Evolutionary conservation across 1,140 invertebrate genomes (phyloP).

Genomic region (Babylonia areolata): DNA sequence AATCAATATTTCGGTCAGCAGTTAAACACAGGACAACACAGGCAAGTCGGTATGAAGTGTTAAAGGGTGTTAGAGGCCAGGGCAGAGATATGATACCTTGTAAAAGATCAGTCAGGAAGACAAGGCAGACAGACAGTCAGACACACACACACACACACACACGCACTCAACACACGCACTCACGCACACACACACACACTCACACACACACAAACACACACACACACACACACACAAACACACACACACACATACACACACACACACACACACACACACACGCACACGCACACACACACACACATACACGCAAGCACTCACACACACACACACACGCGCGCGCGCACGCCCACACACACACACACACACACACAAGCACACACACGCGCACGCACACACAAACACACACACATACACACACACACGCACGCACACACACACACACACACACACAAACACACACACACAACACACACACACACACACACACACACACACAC

Average conservation of each 20-base stretch:
- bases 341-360: not conserved
- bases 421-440: not conserved
- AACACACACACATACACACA: not conserved
- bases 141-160: not conserved
- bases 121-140: too few species aligned
- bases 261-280: not conserved
- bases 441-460: conserved; percentile 2
- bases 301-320: not conserved
- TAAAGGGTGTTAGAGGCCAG: too few species aligned
- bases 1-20: too few species aligned
- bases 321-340: not conserved
- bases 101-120: too few species aligned
- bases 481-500: not conserved
- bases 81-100: too few species aligned
- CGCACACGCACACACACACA: not conserved
- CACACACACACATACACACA: not conserved
- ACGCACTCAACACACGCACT: not conserved
- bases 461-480: not conserved
- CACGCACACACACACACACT: not conserved
- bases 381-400: not conserved
- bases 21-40: too few species aligned
- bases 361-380: not conserved
- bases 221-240: not conserved
- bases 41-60: too few species aligned
- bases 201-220: not conserved